These are phyloP conservation scores for Rhadinocentrus ornatus DNA, from an alignment of 2,797 vertebrate genomes.

Conservation along the genomic window DNA sequence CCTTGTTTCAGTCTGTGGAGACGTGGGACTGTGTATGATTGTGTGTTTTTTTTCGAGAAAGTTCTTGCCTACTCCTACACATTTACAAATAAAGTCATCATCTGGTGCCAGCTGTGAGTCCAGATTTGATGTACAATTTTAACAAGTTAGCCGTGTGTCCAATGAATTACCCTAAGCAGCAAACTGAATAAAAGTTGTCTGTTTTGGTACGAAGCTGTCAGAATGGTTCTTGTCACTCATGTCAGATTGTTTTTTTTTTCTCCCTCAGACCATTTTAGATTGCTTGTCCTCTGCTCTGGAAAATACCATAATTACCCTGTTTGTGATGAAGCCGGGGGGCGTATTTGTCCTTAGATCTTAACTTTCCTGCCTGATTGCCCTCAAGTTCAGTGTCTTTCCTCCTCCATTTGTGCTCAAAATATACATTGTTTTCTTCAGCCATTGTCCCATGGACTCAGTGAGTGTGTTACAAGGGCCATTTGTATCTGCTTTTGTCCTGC, in stretches of 20 bases:
- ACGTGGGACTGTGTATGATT: slow-evolving; percentile 23
- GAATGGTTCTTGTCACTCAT: slow-evolving; percentile 74
- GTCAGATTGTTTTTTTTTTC: slow-evolving; percentile 58
- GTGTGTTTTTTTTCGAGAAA: slow-evolving; percentile 43
- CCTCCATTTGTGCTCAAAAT: slow-evolving; percentile 76
- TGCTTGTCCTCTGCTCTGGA: slow-evolving; percentile 74
- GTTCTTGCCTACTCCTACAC: slow-evolving; percentile 32
- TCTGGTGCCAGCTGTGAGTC: slow-evolving; percentile 73
- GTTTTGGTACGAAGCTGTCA: slow-evolving; percentile 74
- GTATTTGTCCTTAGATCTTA: slow-evolving; percentile 78
- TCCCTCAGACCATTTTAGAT: slow-evolving; percentile 69
- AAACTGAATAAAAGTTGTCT: slow-evolving; percentile 75
- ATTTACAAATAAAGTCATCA: slow-evolving; percentile 59
- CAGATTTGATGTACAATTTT: slow-evolving; percentile 77
- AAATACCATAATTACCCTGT: slow-evolving; percentile 80
- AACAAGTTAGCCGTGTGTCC: slow-evolving; percentile 64
- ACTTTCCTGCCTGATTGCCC: slow-evolving; percentile 78
- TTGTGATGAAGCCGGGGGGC: slow-evolving; percentile 77
- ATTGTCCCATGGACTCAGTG: slow-evolving; percentile 70
- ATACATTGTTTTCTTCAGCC: slow-evolving; percentile 80
- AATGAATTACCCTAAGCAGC: slow-evolving; percentile 69
- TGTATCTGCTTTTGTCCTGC: slow-evolving; percentile 63
- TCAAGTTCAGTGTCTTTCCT: slow-evolving; percentile 81
- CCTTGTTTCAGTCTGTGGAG: slow-evolving; percentile 49
- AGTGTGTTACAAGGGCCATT: slow-evolving; percentile 39